Conservation (phyloP, 2,797 vertebrate genomes). For the Novumbra hubbsi region DNA sequence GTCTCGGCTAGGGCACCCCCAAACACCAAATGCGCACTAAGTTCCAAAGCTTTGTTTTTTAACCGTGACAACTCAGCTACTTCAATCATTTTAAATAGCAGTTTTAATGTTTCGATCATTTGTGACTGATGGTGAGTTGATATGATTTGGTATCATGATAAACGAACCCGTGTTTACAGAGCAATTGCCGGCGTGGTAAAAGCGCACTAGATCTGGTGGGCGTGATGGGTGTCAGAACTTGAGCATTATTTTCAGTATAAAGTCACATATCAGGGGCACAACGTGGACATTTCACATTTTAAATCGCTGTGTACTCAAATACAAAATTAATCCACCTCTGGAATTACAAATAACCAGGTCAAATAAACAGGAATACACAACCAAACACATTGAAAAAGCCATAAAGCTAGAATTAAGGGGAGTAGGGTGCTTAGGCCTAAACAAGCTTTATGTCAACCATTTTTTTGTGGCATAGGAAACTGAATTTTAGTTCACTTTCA, state of each 20-base stretch:
- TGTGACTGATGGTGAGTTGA: neutral
- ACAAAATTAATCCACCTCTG: neutral
- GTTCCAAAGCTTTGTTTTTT: conserved; percentile 33
- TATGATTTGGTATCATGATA: neutral
- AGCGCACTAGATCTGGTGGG: conserved; percentile 65
- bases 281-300: neutral
- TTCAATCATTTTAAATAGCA: neutral
- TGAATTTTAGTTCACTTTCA: neutral
- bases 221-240: conserved; percentile 67
- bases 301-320: neutral
- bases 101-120: neutral
- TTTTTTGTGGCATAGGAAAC: neutral
- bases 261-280: conserved; percentile 21
- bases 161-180: conserved; percentile 55
- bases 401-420: neutral
- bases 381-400: neutral
- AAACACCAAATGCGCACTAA: conserved; percentile 59
- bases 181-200: conserved; percentile 58
- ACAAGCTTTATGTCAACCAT: neutral
- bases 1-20: conserved; percentile 55
- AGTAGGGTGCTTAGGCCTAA: neutral
- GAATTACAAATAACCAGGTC: neutral
- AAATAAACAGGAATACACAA: neutral
- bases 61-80: conserved; percentile 7
- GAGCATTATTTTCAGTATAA: conserved; percentile 21